Base-by-base conservation (phyloP, 2,797 vertebrate genomes). In the Novumbra hubbsi region DNA sequence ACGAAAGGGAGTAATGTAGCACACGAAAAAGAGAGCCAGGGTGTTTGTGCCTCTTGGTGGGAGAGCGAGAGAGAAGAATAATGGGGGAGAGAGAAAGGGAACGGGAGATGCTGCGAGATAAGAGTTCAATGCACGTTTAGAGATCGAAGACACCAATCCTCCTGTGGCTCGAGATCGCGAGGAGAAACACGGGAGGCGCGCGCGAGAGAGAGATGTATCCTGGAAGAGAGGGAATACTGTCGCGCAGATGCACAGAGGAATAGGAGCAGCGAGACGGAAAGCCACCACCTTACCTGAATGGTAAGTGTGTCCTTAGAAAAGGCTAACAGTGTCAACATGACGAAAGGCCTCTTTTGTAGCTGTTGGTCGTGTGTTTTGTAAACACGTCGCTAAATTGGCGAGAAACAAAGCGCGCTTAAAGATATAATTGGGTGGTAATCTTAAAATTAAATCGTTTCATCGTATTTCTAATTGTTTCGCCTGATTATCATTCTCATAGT, bases 221-320 rank as follows among this genome's bases (percentile, higher is more conserved):
- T 60, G 9, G 41, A 27, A 21, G 19, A 69, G 82, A 81, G 78
- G 28, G 65, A 80, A 84, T 68, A 76, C 78, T 78, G 80, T 82
- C 41, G 62, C 76, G 77, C 75, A 79, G 78, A 82, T 11, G 16
- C 70, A 52, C 57, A 73, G 48, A 73, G 34, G 73, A 78, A 76
- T 76, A 63, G 55, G 68, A 85, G 83, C 70, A 19, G 38, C 28
- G 27, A n/a, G 50, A 64, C 19, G 14, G 15, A 28, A 5, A 66
- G 80, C 79, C 83, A 69, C 75, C 71, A 70, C 60, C 70, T 76
- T 55, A 72, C 60, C 78, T 87, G 83, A 85, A 85, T 86, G 86
- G 88, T 89, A 83, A 87, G 87, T 81, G 15, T 66, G 6, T 55
- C 52, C 52, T 55, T 55, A 21, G n/a, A 21, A n/a, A 21, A 8